Conservation (phyloP, 2,113 vertebrate species). For the Psilopsiagon aurifrons region DNA sequence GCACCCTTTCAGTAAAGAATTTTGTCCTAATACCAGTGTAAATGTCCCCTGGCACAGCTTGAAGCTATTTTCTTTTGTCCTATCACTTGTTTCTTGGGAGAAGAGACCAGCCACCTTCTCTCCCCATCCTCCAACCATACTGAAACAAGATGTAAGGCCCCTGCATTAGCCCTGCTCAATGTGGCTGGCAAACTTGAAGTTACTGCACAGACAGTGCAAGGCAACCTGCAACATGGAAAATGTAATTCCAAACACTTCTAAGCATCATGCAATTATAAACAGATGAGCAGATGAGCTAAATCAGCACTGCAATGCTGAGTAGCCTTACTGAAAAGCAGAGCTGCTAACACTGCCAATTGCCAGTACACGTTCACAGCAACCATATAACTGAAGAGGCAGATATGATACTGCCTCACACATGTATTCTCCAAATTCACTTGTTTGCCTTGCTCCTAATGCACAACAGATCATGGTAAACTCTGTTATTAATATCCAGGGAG, state of each 20-base stretch:
- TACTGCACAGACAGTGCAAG: not conserved
- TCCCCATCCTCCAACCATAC: fast-evolving
- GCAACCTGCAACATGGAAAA: not conserved
- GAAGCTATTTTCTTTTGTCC: not conserved
- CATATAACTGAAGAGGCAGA: not conserved
- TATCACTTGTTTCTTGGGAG: not conserved
- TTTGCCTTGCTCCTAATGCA: not conserved
- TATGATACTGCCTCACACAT: not conserved
- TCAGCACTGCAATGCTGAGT: not conserved
- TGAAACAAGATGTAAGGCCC: not conserved
- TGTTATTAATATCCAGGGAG: not conserved
- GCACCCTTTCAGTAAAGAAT: not conserved
- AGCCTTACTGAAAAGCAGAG: not conserved
- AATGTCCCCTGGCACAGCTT: not conserved
- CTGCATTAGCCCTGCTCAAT: not conserved
- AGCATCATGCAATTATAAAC: not conserved
- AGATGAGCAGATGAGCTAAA: not conserved
- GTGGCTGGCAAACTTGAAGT: not conserved
- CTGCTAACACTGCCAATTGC: not conserved
- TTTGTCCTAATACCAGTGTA: not conserved
- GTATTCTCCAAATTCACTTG: not conserved
- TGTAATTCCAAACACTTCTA: not conserved
- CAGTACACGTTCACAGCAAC: not conserved
- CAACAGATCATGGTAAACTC: not conserved
- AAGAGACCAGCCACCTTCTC: not conserved